Base-by-base conservation (phyloP, 2,113 vertebrate species). In the Tragelaphus buxtoni region DNA sequence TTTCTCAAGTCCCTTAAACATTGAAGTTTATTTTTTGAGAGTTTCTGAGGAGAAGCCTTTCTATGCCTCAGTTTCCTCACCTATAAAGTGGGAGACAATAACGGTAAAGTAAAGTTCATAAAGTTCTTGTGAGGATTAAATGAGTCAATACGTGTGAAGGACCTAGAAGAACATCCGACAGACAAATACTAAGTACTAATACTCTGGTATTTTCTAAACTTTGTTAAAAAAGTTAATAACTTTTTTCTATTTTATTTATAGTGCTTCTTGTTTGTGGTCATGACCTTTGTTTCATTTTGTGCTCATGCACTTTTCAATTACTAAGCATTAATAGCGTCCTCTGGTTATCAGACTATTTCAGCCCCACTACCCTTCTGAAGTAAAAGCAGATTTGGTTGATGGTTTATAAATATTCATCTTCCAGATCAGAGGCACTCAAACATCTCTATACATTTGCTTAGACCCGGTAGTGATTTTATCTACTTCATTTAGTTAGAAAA, bases 401-500 rank as follows among this genome's bases (percentile, higher is more conserved):
- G 49, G 55, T n/a, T 74, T 77, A 55, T 47, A 90, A 92, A 56
- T 42, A 88, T 53, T 69, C 24, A 82, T 61, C n/a, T 35, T 88
- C 26, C 56, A 84, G 47, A 5, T 42, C 56, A 93, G 18, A 91
- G 79, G 16, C 26, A 69, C 22, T 55, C 22, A 84, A 72, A 72
- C 65, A 72, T 72, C 35, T 39, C 65, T 39, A 69, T 22, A 35
- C 35, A 65, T 95, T 83, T 88, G 85, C 76, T 87, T 12, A 97
- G 65, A 81, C 8, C 42, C 74, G 39, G 20, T 49, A 49, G n/a
- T 55, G 5, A 14, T 11, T 90, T 4, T 65, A 49, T 51, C n/a
- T 85, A 58, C 84, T 94, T 87, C 35, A 72, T 85, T 94, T 92
- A 85, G 18, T 89, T 55, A 82, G 28, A 81, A 94, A 91, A 77